Evolutionary conservation across 2,113 vertebrate genomes (phyloP), one percentile per base, ranked within the genome.

Genomic region (Nyctibius bracteatus): DNA sequence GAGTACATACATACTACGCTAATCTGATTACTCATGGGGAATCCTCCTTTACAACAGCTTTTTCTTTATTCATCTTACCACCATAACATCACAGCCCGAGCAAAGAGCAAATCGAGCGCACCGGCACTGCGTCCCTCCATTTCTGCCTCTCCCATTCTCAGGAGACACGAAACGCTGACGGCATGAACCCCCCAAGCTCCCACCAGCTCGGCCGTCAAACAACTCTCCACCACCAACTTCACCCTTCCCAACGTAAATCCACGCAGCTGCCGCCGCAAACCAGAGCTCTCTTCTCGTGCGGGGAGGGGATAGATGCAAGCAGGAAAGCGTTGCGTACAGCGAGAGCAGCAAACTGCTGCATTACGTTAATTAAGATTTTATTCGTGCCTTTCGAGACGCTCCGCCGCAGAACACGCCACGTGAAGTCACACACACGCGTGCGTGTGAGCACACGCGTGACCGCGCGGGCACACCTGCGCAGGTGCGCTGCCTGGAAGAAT

Each of bases 241-340:
- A 39, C 93, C 47, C 3, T 25, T 59, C 63, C 86, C 3, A 62
- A 96, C 95, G 96, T 78, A 97, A 96, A 98, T 95, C 49, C 88
- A 94, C 95, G 97, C 96, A 93, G 92, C 97, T 97, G 41, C 74
- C 62, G 43, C 68, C 15, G 57, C 63, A 35, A 73, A 17, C 15
- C 37, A 6, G 43, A 24, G 81, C 47, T 75, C 43, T 35, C 58
- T 11, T 12, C 66, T 35, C 3, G 28, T 15, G 1, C 5, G 12
- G 54, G 28, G 28, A 35, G 35, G 39, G 5, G 66, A 47, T 3
- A 10, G 39, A 6, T 4, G 33, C 24, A 4, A 35, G 59, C 43
- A 5, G 65, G 20, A 12, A 16, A 81, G 75, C 17, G 3, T 3
- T 24, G 72, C 47, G 2, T 30, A 22, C 59, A 44, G 43, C 39